Evolutionary conservation across 2,113 vertebrate genomes (phyloP).

Genomic region (Dinomys branickii): DNA sequence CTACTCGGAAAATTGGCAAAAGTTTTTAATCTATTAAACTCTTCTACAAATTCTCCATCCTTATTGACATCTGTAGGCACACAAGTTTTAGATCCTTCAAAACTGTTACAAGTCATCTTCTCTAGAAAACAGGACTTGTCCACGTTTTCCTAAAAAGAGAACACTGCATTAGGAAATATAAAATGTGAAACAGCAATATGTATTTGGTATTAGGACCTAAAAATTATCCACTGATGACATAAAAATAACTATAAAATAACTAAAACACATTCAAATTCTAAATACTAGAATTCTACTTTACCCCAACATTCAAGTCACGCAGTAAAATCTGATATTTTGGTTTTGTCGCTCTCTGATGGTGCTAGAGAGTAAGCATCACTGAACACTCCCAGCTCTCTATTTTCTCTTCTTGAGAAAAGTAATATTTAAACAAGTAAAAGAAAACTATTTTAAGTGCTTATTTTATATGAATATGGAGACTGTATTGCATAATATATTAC

Average conservation of each 20-base stretch:
- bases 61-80: constrained; percentile 70
- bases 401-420: constrained; percentile 54
- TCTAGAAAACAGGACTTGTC: constrained; percentile 58
- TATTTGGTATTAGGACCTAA: constrained; percentile 62
- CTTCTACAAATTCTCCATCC: constrained; percentile 87
- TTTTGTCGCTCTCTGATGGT: not conserved
- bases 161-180: constrained; percentile 75
- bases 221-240: constrained; percentile 35
- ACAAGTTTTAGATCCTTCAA: constrained; percentile 69
- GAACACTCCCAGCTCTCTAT: not conserved
- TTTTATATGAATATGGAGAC: constrained; percentile 61
- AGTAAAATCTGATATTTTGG: constrained; percentile 41
- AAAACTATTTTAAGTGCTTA: constrained; percentile 62
- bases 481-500: constrained; percentile 55
- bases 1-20: constrained; percentile 88
- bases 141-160: constrained; percentile 81
- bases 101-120: constrained; percentile 85
- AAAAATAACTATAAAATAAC: constrained; percentile 44
- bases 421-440: constrained; percentile 45
- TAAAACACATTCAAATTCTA: constrained; percentile 57
- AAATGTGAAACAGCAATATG: constrained; percentile 52
- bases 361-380: not conserved
- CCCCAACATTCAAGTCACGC: constrained; percentile 22
- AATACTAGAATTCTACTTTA: constrained; percentile 50
- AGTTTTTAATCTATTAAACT: constrained; percentile 87